Evolutionary conservation across 2,797 vertebrate species (phyloP), one percentile per base, ranked within the genome.

Genomic region (Pelochelys cantorii): DNA sequence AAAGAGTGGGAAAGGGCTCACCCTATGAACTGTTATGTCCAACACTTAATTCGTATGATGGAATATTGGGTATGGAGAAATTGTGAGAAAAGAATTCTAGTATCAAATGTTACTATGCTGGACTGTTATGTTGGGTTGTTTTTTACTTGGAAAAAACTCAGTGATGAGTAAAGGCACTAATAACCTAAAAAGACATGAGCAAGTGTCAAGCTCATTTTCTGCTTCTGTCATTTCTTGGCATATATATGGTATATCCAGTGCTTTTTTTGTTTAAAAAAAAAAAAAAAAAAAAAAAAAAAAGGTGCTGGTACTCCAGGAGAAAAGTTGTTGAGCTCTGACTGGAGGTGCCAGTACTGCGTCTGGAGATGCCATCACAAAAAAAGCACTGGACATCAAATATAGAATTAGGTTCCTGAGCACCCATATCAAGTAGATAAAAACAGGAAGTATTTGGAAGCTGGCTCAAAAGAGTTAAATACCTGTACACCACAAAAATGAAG

Each of bases 111-210:
- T 17, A 71, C 68, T 22, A 71, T 37, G 34, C 37, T 18, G 18
- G 20, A 71, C 34, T 23, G 65, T 68, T 18, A 22, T 37, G n/a
- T 20, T 37, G 10, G 34, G 2, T 71, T 37, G n/a, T 34, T 71
- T 71, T 68, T 71, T 11, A 65, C 62, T 65, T 31, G 31, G 59
- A 15, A 15, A n/a, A 18, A 34, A 68, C 60, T 34, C 48, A 65
- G 5, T 88, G 54, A 81, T 22, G 18, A 81, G 2, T 34, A 79
- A 79, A 77, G 94, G 90, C 54, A 87, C 84, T 83, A 79, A 23
- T 86, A 84, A 56, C 80, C 71, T 42, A n/a, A 91, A 54, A 88
- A 65, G 83, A 95, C 42, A 93, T 82, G 60, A 88, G 79, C 65
- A 87, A 96, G 90, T 34, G 94, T 23, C 34, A 62, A 1, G 29